phyloP scores from a whole-genome alignment of 2,113 vertebrate species.

The Mugil cephalus region DNA sequence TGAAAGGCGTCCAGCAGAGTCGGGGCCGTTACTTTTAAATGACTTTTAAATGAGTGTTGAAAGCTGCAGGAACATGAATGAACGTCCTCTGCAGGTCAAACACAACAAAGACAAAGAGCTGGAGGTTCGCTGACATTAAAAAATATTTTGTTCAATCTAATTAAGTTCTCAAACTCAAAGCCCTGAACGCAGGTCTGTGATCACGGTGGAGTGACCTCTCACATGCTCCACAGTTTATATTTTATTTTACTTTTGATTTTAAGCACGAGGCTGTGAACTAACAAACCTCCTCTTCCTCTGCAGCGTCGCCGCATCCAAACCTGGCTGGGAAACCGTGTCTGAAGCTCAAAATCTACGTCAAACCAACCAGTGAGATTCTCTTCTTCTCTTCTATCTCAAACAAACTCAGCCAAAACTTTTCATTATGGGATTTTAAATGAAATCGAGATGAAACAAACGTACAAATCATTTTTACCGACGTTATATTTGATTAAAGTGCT shows the following conservation, averaged over 20 bases:
- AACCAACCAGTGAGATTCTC: conserved; percentile 85
- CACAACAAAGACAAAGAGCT: conserved; percentile 18
- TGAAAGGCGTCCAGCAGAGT: conserved; percentile 29
- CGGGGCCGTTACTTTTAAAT: conserved; percentile 33
- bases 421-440: no score
- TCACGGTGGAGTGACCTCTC: no score
- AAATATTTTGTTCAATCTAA: conserved; percentile 3
- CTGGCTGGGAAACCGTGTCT: conserved; percentile 90
- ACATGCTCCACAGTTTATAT: no score
- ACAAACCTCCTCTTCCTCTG: conserved; percentile 15
- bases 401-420: no score
- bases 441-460: no score
- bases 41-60: conserved; percentile 34
- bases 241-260: no score
- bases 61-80: conserved; percentile 18
- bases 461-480: no score
- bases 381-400: neutral
- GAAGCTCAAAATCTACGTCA: conserved; percentile 94
- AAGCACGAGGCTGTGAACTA: no score
- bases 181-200: neutral
- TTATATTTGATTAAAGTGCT: no score
- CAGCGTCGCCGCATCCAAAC: conserved; percentile 91
- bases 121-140: neutral
- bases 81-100: neutral
- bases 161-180: neutral